These are phyloP conservation scores for Melieria omissa DNA, from an alignment of 2,888 invertebrate genomes.

Conservation along the genomic window DNA sequence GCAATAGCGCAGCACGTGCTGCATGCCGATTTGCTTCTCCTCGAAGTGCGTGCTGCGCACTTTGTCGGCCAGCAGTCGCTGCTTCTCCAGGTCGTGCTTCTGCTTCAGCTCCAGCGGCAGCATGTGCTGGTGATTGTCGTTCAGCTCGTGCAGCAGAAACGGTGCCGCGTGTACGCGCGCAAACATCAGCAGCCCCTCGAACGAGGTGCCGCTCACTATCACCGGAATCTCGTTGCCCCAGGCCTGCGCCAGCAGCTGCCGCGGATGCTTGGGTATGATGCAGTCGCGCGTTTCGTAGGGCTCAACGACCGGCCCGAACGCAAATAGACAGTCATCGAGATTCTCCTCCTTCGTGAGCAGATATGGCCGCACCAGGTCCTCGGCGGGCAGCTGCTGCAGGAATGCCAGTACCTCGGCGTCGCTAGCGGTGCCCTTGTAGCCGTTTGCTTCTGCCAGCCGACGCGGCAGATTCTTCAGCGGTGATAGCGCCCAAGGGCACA, in stretches of 20 bases:
- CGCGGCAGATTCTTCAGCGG: conserved; percentile 49
- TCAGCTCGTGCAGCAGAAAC: conserved; percentile 50
- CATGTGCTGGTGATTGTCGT: conserved; percentile 54
- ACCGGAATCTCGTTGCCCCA: conserved; percentile 64
- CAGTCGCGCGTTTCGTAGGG: conserved; percentile 56
- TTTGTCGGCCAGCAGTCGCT: conserved; percentile 47
- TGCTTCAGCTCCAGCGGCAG: conserved; percentile 55
- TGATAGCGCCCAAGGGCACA: conserved; percentile 57
- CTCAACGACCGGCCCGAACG: conserved; percentile 63
- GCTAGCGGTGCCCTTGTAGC: conserved; percentile 50
- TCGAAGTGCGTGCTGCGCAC: conserved; percentile 52
- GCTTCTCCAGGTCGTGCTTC: conserved; percentile 43
- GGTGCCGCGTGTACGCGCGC: conserved; percentile 52
- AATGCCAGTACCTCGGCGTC: conserved; percentile 53
- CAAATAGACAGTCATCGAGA: conserved; percentile 55
- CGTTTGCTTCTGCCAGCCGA: conserved; percentile 55
- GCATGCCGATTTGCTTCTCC: conserved; percentile 51
- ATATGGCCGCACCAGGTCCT: conserved; percentile 50
- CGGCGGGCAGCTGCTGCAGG: conserved; percentile 48
- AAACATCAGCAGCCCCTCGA: conserved; percentile 62
- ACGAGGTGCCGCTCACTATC: conserved; percentile 62
- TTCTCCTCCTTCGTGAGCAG: conserved; percentile 54
- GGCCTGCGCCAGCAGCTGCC: conserved; percentile 50
- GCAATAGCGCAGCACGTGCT: conserved; percentile 59
- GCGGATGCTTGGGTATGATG: conserved; percentile 55